Evolutionary conservation across 53 echinoderm and acorn worm genomes (phyloP).

Genomic region (Zoroaster sp.): DNA sequence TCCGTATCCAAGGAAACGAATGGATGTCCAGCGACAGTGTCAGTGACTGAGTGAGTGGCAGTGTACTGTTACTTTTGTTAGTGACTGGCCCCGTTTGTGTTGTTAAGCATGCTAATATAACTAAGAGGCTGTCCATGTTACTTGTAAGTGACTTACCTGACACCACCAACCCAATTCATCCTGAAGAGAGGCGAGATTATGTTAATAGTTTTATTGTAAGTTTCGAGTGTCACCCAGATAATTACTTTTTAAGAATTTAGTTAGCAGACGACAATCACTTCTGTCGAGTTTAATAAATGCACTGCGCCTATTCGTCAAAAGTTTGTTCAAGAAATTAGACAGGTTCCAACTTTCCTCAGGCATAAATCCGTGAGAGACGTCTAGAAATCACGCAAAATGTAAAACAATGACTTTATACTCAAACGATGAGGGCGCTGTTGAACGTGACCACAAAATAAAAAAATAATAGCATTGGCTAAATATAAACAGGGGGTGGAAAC

Average conservation of each 20-base stretch:
- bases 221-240: background rate
- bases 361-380: background rate
- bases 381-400: background rate
- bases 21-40: no score
- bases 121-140: no score
- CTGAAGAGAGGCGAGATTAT: background rate
- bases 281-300: background rate
- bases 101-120: no score
- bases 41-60: no score
- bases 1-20: no score
- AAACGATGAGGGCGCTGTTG: slow-evolving; percentile 27
- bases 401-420: background rate
- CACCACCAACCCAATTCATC: slow-evolving; percentile 70
- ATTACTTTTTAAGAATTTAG: no score
- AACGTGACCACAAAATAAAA: no score
- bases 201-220: background rate
- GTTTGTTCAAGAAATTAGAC: background rate
- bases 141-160: slow-evolving; percentile 61
- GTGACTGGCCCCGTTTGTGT: no score
- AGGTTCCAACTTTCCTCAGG: background rate
- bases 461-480: no score
- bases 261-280: slow-evolving; percentile 24
- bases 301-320: slow-evolving; percentile 16
- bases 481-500: no score
- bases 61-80: no score